Evolutionary conservation across 2,113 vertebrate genomes (phyloP), one percentile per base, ranked within the genome.

Genomic region (Eupsittula cactorum): DNA sequence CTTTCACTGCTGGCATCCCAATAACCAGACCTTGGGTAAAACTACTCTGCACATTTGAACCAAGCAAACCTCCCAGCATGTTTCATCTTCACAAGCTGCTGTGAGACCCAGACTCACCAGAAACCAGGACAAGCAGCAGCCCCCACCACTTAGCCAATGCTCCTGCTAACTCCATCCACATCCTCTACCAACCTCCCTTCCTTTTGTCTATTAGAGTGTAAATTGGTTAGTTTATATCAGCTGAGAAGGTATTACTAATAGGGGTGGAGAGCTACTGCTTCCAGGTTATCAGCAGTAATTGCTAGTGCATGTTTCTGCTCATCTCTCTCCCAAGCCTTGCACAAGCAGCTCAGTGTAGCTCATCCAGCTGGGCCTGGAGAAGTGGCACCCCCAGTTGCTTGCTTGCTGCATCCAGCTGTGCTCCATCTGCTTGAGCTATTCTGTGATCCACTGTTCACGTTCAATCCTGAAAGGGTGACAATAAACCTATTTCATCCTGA

Each of bases 301-400:
- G 8, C 25, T 13, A 14, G 7, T 0, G 0, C 4, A 4, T 57
- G 42, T 0, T 20, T 4, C 6, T 0, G 14, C 28, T 24, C 2
- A 0, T 14, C 28, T 52, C 13, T 37, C 28, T 27, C 20, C 37
- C 0, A 2, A 69, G 29, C 29, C 49, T 10, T n/a, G 41, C 29
- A 55, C 19, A 15, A 59, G 37, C 28, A 41, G 44, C 18, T 16
- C 7, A 1, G 28, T 10, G 42, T 6, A 16, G 59, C 14, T 41
- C 42, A 80, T 49, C 68, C 0, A 1, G 35, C 24, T 0, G 1
- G 28, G 50, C 21, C 33, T 28, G 57, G 14, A 67, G 37, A 5
- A 79, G 39, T 2, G 19, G 29, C 4, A 52, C 20, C 28, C 20
- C 33, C 79, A 76, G 82, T 31, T 0, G 1, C 79, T 73, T 0